Conservation (phyloP, 2,888 invertebrate genomes). For the Heliconius ismenius region DNA sequence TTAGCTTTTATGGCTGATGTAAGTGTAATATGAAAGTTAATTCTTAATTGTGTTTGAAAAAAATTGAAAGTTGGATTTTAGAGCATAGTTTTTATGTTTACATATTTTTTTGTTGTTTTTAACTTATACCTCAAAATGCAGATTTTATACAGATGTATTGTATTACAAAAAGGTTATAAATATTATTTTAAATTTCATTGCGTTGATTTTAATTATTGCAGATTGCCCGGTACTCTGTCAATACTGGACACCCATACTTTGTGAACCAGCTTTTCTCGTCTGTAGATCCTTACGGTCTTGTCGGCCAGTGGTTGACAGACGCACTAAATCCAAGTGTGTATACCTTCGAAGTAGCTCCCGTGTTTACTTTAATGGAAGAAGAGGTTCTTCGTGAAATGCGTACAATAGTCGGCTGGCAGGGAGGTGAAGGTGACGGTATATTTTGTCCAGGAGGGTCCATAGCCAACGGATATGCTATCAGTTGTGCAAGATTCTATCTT, state of each 20-base stretch:
- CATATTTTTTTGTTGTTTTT: background rate
- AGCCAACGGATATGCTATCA: slow-evolving; percentile 95
- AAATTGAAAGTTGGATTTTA: too few relatives aligned
- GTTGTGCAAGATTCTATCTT: slow-evolving; percentile 88
- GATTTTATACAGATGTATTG: background rate
- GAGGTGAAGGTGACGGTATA: slow-evolving; percentile 90
- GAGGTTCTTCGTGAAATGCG: slow-evolving; percentile 90
- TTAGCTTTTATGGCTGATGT: slow-evolving; percentile 85
- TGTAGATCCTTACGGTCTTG: slow-evolving; percentile 91
- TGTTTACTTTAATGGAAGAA: slow-evolving; percentile 93
- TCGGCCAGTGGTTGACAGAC: slow-evolving; percentile 93
- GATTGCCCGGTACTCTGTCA: slow-evolving; percentile 89
- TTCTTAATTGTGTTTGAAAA: too few relatives aligned
- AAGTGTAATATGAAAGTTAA: slow-evolving; percentile 60
- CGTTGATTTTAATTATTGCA: slow-evolving; percentile 43
- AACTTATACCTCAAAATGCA: background rate
- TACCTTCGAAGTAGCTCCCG: slow-evolving; percentile 94
- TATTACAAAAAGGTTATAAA: too few relatives aligned
- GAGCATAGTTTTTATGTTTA: background rate
- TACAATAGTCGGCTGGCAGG: slow-evolving; percentile 87
- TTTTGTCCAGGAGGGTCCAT: slow-evolving; percentile 95
- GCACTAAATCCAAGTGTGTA: slow-evolving; percentile 93
- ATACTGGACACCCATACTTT: slow-evolving; percentile 94
- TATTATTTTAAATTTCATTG: background rate
- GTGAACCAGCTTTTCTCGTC: slow-evolving; percentile 94